Base-by-base conservation (phyloP, 2,888 invertebrate genomes). In the Arrhopalites spinosus region DNA sequence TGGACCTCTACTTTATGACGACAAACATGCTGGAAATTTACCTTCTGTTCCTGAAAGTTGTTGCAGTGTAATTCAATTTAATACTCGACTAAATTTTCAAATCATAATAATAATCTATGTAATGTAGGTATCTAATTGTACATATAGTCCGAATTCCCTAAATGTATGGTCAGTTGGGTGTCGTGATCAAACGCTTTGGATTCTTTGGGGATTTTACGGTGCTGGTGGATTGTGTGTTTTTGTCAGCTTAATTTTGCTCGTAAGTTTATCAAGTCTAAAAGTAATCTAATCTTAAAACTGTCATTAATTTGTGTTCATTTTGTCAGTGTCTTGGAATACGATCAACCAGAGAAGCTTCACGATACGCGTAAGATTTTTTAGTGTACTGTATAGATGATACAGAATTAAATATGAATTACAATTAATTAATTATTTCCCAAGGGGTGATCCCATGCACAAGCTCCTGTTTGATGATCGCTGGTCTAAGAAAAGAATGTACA, bases 381-480 rank as follows among this genome's bases (percentile, higher is more conserved):
- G 36, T 36, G 11, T 3, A 36, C 36, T 7, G 11, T 11, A 7
- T 7, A 36, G 11, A 36, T 36, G 36, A 36, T n/a, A n/a, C n/a
- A n/a, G n/a, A n/a, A n/a, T n/a, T n/a, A n/a, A n/a, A n/a, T n/a
- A n/a, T n/a, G n/a, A n/a, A n/a, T n/a, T n/a, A n/a, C n/a, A n/a
- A n/a, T n/a, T 25, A 17, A 61, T 66, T 17, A 56, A 2, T n/a
- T 53, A 17, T 53, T 53, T n/a, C 8, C 23, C 20, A 43, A 69
- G 70, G 17, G 77, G 77, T 7, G 74, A 74, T 30, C 77, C 77
- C 8, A 67, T 73, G 25, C 74, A 77, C 47, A 67, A 69, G 7
- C 71, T 77, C 20, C 47, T 77, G 1, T 77, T 77, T 43, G 71
- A 77, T 20, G 45, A 45, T 30, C 70, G 56, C 1, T 74, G 67